Base-by-base conservation (phyloP, 1,140 invertebrate genomes). In the Zaprionus davidi region DNA sequence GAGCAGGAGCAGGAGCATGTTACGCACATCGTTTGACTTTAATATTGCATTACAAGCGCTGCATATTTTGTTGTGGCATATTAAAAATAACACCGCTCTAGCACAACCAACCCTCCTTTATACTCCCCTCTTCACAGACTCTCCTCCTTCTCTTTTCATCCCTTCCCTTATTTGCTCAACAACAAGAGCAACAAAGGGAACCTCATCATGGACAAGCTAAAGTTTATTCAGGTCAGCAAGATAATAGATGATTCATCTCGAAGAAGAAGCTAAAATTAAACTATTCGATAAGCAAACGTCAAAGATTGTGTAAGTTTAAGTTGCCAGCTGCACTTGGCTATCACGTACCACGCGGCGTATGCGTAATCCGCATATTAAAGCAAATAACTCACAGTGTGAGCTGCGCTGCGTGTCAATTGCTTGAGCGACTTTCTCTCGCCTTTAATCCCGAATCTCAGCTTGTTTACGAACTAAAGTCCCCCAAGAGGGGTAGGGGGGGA, bases 11-110 rank as follows among this genome's bases (percentile, higher is more conserved):
- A 44, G 15, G 6, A 34, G 11, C 20, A 56, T 59, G 73, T 75
- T 75, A 83, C 83, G 81, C 83, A 87, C 81, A 72, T 75, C 80
- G 68, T 81, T 84, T 78, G 67, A 58, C 84, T 83, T 87, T 84
- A 83, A 87, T 84, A 84, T 73, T 67, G 60, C 71, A 81, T 80
- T 72, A 83, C 79, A 71, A 56, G 46, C 46, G 46, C 46, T 72
- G 59, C 76, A 85, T 78, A 82, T 71, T 73, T 81, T 60, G 34
- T 36, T 34, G 36, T 34, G 72, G 58, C 53, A 76, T 86, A 79
- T 71, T 78, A 63, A 55, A 69, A 85, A 84, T 78, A 69, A 24
- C 68, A 26, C 22, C 60, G 38, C 36, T 20, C 38, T 17, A 46
- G 31, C 26, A 28, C 13, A 17, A 55, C 13, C 9, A 2, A 9